phyloP scores from a whole-genome alignment of 2,797 vertebrate species.

The Setipinna tenuifilis region DNA sequence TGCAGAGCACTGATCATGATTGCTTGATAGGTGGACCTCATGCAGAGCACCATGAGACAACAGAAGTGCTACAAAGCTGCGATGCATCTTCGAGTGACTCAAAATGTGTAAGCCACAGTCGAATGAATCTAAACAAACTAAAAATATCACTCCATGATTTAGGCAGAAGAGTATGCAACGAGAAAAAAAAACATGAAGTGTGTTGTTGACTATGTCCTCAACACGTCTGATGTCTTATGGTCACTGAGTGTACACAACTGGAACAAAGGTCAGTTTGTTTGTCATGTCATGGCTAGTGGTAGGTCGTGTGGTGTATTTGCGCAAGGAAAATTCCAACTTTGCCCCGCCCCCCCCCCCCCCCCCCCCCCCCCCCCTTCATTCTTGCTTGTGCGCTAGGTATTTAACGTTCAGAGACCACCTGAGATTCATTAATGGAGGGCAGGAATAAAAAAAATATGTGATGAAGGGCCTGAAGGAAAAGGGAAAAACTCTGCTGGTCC shows the following conservation, averaged over 20 bases:
- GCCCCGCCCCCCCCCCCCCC: neutral
- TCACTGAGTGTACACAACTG: too few species aligned
- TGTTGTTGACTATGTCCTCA: neutral
- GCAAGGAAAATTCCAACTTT: neutral
- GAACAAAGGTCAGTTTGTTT: too few species aligned
- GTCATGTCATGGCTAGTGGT: too few species aligned
- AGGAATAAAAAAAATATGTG: neutral
- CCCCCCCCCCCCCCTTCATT: neutral
- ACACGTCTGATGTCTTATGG: too few species aligned
- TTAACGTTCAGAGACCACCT: conserved; percentile 4
- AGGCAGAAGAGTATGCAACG: neutral
- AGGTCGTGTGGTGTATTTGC: too few species aligned
- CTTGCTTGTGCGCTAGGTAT: neutral
- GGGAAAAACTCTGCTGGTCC: neutral
- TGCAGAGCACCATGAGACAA: neutral
- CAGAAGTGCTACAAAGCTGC: neutral
- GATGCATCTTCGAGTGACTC: neutral
- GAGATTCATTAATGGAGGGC: neutral
- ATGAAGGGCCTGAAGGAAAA: neutral
- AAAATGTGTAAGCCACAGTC: neutral
- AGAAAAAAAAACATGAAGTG: neutral
- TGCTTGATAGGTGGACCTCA: neutral
- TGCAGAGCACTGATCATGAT: neutral
- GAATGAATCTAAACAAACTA: neutral
- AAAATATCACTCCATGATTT: neutral